These are phyloP conservation scores for Galagoides demidoff DNA, from an alignment of 2,797 vertebrate species.

Conservation along the genomic window DNA sequence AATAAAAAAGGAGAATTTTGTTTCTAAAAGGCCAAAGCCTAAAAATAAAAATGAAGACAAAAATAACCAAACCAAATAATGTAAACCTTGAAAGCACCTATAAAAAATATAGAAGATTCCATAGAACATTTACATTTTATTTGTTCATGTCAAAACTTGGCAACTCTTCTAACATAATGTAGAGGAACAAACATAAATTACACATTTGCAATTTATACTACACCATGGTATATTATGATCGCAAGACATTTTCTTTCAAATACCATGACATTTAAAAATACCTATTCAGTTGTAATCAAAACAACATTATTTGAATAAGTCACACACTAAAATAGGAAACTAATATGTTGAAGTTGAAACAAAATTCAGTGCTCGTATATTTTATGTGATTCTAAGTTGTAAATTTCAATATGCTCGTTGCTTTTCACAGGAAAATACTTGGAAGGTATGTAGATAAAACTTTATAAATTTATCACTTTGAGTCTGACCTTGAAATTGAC, in stretches of 20 bases:
- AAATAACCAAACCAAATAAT: constrained; percentile 40
- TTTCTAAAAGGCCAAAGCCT: constrained; percentile 25
- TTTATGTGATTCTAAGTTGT: constrained; percentile 1
- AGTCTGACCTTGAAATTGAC: constrained; percentile 42
- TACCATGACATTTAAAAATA: constrained; percentile 80
- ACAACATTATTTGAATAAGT: constrained; percentile 58
- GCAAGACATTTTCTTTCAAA: constrained; percentile 41
- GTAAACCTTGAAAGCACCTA: neutral
- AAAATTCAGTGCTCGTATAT: constrained; percentile 4
- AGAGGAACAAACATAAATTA: constrained; percentile 53
- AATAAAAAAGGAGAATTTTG: neutral
- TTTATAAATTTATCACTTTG: neutral
- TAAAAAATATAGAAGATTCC: constrained; percentile 50
- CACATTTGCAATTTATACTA: constrained; percentile 68
- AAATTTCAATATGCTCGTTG: neutral
- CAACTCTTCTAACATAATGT: constrained; percentile 5
- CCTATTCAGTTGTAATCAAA: constrained; percentile 71
- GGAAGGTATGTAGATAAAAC: neutral
- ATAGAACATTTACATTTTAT: constrained; percentile 41
- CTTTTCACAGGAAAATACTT: constrained; percentile 33
- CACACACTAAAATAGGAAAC: constrained; percentile 61
- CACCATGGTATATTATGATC: constrained; percentile 54
- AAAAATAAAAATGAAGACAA: constrained; percentile 30
- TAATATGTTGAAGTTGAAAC: constrained; percentile 2
- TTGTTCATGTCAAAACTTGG: constrained; percentile 55